Evolutionary conservation across 2,888 invertebrate genomes (phyloP).

Genomic region (Sycophila texana): DNA sequence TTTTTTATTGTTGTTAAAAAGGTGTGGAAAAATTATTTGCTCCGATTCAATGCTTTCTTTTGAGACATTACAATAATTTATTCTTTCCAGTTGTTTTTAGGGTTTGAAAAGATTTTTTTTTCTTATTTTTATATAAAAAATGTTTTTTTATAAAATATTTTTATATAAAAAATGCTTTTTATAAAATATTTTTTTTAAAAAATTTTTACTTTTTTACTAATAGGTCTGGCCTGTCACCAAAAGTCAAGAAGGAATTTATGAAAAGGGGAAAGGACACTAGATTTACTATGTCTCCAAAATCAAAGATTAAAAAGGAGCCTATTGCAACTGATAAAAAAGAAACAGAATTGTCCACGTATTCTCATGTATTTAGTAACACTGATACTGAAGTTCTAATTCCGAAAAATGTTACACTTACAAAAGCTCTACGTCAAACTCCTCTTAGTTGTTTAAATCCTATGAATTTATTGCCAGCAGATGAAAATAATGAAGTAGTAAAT

Average conservation of each 20-base stretch:
- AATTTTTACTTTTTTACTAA: slow-evolving; percentile 19
- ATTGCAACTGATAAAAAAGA: slow-evolving; percentile 27
- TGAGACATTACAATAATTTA: no score
- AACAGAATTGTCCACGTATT: neutral
- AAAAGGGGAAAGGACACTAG: neutral
- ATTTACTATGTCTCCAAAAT: slow-evolving; percentile 8
- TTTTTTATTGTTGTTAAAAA: neutral
- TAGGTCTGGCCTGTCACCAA: slow-evolving; percentile 29
- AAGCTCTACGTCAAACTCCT: neutral
- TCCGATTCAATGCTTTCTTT: no score
- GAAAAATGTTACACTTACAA: neutral
- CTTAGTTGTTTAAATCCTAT: neutral
- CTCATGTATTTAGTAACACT: neutral
- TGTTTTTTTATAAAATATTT: no score
- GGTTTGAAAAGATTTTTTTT: no score
- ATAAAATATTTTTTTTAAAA: no score
- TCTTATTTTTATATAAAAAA: no score
- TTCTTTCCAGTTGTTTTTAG: no score
- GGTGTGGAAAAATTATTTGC: no score
- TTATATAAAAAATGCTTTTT: no score
- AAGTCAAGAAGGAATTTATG: slow-evolving; percentile 42
- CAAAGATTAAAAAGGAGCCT: slow-evolving; percentile 17
- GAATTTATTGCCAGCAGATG: neutral
- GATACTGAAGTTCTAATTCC: slow-evolving; percentile 4
- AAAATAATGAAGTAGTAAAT: neutral